These are phyloP conservation scores for Psittacula echo DNA, from an alignment of 2,797 vertebrate species.

Conservation along the genomic window DNA sequence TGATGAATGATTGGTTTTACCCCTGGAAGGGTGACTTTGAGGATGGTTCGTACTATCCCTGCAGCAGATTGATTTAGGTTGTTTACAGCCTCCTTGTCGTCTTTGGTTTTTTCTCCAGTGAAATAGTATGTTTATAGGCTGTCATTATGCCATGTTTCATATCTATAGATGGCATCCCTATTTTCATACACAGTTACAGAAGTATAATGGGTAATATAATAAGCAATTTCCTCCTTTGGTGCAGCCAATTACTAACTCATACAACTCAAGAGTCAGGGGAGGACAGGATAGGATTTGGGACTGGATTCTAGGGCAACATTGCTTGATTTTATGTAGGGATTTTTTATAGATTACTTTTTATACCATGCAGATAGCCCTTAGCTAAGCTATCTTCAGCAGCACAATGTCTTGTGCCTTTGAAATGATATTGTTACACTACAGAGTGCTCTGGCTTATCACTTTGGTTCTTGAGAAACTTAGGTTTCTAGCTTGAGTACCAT, in stretches of 20 bases:
- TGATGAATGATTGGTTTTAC: neutral
- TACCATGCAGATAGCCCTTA: neutral
- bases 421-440: neutral
- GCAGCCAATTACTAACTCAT: neutral
- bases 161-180: constrained; percentile 28
- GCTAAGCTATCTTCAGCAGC: neutral
- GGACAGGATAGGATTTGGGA: neutral
- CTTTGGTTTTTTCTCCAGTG: neutral
- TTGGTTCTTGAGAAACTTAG: neutral
- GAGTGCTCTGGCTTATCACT: neutral
- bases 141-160: constrained; percentile 35
- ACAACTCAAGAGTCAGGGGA: neutral
- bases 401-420: neutral
- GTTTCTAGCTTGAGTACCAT: neutral
- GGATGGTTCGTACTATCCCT: neutral
- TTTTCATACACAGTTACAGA: constrained; percentile 30
- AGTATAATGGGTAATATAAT: constrained; percentile 34
- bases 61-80: neutral
- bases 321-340: neutral
- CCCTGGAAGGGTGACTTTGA: constrained; percentile 23
- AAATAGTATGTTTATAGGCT: constrained; percentile 23
- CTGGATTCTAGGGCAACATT: neutral
- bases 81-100: constrained; percentile 39
- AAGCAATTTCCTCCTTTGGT: constrained; percentile 17
- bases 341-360: neutral